phyloP scores from a whole-genome alignment of 2,888 invertebrate species.

The Clunio marinus region DNA sequence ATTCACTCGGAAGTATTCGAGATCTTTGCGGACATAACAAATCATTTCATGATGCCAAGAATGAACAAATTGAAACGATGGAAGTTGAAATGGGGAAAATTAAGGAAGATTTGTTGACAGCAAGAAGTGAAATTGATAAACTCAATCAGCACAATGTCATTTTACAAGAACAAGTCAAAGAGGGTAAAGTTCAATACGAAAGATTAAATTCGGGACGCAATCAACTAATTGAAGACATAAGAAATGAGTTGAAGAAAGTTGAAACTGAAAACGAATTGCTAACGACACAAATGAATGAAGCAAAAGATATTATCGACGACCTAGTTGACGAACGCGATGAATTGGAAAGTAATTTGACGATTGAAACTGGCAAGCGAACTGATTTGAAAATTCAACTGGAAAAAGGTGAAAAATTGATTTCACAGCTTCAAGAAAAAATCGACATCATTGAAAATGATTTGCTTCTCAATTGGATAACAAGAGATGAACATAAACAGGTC shows the following conservation, averaged over 20 bases:
- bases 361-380: neutral
- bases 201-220: neutral
- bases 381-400: neutral
- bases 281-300: neutral
- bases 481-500: neutral
- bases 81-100: too few relatives aligned
- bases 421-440: neutral
- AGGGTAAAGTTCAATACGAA: neutral
- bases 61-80: neutral
- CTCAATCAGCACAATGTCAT: neutral
- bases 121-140: neutral
- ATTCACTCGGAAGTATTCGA: neutral
- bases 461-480: neutral
- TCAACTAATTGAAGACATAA: neutral
- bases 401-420: neutral
- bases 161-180: conserved; percentile 5
- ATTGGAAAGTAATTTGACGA: too few relatives aligned
- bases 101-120: too few relatives aligned
- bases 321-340: neutral
- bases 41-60: neutral
- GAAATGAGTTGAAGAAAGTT: neutral
- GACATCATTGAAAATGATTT: neutral
- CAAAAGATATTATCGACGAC: neutral
- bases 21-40: neutral
- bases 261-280: neutral